Conservation (phyloP, 1,140 invertebrate genomes). For the Gryllus bimaculatus region DNA sequence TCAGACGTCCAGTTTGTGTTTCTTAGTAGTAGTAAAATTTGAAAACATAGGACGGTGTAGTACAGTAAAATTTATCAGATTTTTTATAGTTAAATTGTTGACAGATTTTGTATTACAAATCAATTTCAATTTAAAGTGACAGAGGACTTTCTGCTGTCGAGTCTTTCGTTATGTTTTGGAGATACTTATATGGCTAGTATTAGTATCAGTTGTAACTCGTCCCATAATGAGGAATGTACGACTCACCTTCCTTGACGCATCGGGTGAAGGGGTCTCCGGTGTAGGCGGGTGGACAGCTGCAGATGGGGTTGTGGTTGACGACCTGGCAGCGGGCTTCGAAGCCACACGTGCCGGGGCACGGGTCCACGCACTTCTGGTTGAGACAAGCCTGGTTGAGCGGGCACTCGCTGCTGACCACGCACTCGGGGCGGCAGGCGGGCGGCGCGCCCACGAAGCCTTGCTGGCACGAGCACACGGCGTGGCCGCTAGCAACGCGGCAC, state of each 20-base stretch:
- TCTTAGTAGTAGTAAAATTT: too few relatives aligned
- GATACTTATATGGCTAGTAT: too few relatives aligned
- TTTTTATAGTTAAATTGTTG: too few relatives aligned
- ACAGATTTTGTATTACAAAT: too few relatives aligned
- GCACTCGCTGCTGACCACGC: slow-evolving; percentile 69
- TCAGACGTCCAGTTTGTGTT: too few relatives aligned
- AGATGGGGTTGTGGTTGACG: slow-evolving; percentile 74
- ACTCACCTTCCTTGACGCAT: slow-evolving; percentile 55
- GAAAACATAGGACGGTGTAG: too few relatives aligned
- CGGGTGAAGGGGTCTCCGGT: slow-evolving; percentile 74
- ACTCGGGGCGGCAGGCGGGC: slow-evolving; percentile 67
- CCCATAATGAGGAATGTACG: too few relatives aligned
- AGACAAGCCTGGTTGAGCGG: slow-evolving; percentile 61
- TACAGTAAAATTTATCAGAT: too few relatives aligned
- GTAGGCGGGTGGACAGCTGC: slow-evolving; percentile 62
- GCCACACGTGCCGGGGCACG: slow-evolving; percentile 70
- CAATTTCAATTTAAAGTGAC: too few relatives aligned
- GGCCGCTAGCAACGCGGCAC: slow-evolving; percentile 56
- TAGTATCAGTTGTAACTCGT: too few relatives aligned
- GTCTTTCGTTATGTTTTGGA: too few relatives aligned
- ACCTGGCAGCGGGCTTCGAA: slow-evolving; percentile 68
- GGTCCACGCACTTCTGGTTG: slow-evolving; percentile 68
- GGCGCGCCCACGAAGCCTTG: slow-evolving; percentile 65
- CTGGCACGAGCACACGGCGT: slow-evolving; percentile 69
- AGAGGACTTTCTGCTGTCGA: too few relatives aligned